Base-by-base conservation (phyloP, 2,797 vertebrate species). In the Onychomys leucogaster region DNA sequence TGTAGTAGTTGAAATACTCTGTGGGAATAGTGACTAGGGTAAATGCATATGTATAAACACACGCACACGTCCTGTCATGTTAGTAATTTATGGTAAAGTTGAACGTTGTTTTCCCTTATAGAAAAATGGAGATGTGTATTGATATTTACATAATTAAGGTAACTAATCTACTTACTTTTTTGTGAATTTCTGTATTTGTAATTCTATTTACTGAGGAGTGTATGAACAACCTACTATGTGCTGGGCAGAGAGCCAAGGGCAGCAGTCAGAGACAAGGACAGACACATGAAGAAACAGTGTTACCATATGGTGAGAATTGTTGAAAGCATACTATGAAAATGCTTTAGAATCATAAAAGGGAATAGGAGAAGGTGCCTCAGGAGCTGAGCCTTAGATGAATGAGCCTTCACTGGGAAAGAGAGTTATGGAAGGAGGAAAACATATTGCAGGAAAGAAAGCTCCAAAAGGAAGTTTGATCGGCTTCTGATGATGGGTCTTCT, bases 1-100 rank as follows among this genome's bases (percentile, higher is more conserved):
- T 93, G 94, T 89, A 98, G 73, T 97, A 94, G 82, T 97, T 96
- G 90, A 96, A 97, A 95, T 93, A 87, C 91, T 80, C 94, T 78
- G 88, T 92, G 96, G 55, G 86, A 96, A 90, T 93, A 96, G 75
- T 97, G 89, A 90, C 49, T 82, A 57, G 52, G 82, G 67, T 11
- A 97, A 98, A 95, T 13, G 96, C 61, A 23, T 94, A 85, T 81
- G 78, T 61, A 82, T 61, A 96, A 55, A 76, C 21, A 73, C 59
- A 87, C 5, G 4, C 59, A 46, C 41, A 34, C 43, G 32, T 67
- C 89, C 13, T 83, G 95, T 92, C 86, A 94, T 93, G 89, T 88
- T 96, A 95, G 77, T 59, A 96, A n/a, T 89, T 71, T 96, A 37
- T 91, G 82, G 41, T 94, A 93, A 94, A 95, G 71, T 96, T 82